phyloP scores from a whole-genome alignment of 2,113 vertebrate genomes.

The Diphyllodes magnificus region DNA sequence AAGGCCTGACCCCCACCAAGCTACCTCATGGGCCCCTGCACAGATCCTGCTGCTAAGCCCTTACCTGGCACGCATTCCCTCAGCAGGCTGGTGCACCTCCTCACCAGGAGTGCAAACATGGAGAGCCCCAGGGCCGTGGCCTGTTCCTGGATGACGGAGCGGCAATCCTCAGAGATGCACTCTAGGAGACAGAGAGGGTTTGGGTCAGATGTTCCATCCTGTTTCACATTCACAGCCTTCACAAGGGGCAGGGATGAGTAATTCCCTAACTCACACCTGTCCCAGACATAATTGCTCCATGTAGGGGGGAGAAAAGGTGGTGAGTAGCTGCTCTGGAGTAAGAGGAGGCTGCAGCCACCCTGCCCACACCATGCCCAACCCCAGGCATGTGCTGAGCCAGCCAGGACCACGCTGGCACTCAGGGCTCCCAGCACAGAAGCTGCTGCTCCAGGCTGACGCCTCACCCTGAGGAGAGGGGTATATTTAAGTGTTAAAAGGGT shows the following conservation, averaged over 20 bases:
- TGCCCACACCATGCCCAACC: neutral
- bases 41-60: neutral
- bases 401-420: neutral
- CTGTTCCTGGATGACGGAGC: constrained; percentile 90
- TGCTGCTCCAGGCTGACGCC: constrained; percentile 6
- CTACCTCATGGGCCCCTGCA: rapidly evolving
- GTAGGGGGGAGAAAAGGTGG: rapidly evolving
- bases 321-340: neutral
- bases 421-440: neutral
- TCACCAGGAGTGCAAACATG: constrained; percentile 91
- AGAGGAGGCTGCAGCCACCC: neutral
- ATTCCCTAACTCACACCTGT: neutral
- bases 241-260: rapidly evolving
- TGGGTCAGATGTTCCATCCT: neutral
- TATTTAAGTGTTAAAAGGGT: constrained; percentile 59
- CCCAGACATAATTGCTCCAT: neutral
- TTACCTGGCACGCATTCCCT: constrained; percentile 81
- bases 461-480: constrained; percentile 11
- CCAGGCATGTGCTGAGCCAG: neutral
- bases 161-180: constrained; percentile 75
- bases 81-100: constrained; percentile 85
- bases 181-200: constrained; percentile 49
- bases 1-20: neutral
- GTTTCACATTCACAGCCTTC: neutral
- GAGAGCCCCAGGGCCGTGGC: constrained; percentile 85